A percentile compares a stretch with the other conserved stretches of the same genome.
Conservation (phyloP, 2,888 invertebrate genomes). For the Abrostola tripartita region DNA sequence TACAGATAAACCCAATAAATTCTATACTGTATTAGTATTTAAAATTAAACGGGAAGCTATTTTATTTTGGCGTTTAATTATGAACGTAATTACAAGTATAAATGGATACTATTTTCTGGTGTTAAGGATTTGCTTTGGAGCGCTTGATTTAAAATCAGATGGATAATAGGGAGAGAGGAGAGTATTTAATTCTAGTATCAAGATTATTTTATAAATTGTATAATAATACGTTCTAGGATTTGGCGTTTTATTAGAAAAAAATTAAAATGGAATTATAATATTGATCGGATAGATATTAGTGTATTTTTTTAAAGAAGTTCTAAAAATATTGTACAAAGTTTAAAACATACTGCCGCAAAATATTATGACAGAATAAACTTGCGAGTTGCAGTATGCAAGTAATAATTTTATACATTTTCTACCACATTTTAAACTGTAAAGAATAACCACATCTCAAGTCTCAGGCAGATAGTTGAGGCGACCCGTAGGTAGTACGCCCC, state of each 20-base stretch:
- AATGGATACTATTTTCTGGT: slow-evolving; percentile 26
- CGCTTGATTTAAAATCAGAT: neutral
- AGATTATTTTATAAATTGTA: too few relatives aligned
- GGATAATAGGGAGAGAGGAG: neutral
- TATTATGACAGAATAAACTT: neutral
- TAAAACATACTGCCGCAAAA: neutral
- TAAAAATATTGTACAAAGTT: neutral
- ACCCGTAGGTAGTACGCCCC: slow-evolving; percentile 56
- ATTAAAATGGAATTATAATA: too few relatives aligned
- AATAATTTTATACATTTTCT: neutral
- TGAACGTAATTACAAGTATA: slow-evolving; percentile 43
- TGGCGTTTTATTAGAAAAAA: too few relatives aligned
- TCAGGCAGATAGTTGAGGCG: slow-evolving; percentile 28
- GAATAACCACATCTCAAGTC: slow-evolving; percentile 39
- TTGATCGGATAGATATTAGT: too few relatives aligned
- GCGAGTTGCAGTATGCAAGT: neutral
- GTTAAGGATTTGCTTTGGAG: neutral
- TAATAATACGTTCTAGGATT: too few relatives aligned
- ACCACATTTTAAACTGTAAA: slow-evolving; percentile 29
- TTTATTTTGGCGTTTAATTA: slow-evolving; percentile 48
- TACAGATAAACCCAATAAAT: slow-evolving; percentile 62
- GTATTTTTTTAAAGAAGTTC: neutral
- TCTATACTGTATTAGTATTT: slow-evolving; percentile 58
- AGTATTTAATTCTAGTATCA: too few relatives aligned
- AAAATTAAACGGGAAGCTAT: slow-evolving; percentile 49